phyloP scores from a whole-genome alignment of 2,113 vertebrate genomes.

The Microcebus tavaratra region DNA sequence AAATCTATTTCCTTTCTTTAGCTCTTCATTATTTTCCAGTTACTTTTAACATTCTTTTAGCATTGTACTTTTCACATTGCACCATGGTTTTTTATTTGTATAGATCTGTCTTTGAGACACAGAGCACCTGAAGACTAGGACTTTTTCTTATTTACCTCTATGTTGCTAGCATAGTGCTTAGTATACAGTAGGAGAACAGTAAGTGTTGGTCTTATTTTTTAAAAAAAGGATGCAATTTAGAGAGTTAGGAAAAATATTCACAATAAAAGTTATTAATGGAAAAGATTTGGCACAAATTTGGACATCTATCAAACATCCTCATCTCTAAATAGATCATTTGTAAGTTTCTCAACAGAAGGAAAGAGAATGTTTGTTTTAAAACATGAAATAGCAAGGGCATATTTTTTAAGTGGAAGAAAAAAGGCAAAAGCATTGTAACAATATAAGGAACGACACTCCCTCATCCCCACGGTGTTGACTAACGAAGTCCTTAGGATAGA shows the following conservation, averaged over 20 bases:
- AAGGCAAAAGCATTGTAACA: background rate
- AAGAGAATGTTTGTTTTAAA: background rate
- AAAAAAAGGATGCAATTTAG: background rate
- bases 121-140: background rate
- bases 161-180: background rate
- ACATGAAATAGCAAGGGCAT: background rate
- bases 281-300: background rate
- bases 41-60: background rate
- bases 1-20: background rate
- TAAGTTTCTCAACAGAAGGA: background rate
- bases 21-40: background rate
- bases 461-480: background rate
- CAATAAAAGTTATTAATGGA: background rate
- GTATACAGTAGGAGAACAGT: background rate
- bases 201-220: background rate
- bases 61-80: too few relatives aligned
- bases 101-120: background rate
- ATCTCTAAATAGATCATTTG: background rate
- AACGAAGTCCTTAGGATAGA: background rate
- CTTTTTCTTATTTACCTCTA: background rate
- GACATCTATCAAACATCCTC: background rate
- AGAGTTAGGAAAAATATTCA: background rate
- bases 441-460: background rate
- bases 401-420: background rate
- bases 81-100: background rate